Conservation (phyloP, 1,140 invertebrate species). For the Paramacrobiotus metropolitanus region DNA sequence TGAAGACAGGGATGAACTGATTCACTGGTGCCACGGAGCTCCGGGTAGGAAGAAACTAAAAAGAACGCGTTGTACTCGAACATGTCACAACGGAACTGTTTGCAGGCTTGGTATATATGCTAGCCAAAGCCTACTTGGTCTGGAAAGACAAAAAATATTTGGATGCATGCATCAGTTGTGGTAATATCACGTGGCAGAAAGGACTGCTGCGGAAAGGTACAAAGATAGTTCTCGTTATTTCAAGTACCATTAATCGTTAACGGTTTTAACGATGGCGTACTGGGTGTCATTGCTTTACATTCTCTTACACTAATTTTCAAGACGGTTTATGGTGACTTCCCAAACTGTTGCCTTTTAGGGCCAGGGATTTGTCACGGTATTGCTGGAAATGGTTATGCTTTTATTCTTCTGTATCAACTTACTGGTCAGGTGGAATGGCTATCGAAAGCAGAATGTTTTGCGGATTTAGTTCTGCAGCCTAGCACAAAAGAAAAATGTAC, state of each 20-base stretch:
- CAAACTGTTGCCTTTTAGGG: conserved; percentile 4
- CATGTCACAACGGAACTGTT: conserved; percentile 4
- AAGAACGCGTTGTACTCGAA: neutral
- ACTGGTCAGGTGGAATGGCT: conserved; percentile 44
- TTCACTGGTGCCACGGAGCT: conserved; percentile 73
- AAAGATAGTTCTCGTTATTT: too few relatives aligned
- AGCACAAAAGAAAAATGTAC: conserved; percentile 25
- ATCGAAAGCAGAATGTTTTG: conserved; percentile 46
- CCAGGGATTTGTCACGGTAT: conserved; percentile 53
- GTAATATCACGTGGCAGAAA: conserved; percentile 49
- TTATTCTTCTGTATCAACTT: conserved; percentile 47
- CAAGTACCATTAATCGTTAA: too few relatives aligned
- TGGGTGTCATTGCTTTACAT: too few relatives aligned
- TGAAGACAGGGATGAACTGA: conserved; percentile 37
- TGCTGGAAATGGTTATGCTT: conserved; percentile 59
- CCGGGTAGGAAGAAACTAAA: conserved; percentile 27
- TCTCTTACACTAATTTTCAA: too few relatives aligned
- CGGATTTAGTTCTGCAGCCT: conserved; percentile 38
- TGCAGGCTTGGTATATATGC: conserved; percentile 43
- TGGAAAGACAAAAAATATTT: conserved; percentile 50
- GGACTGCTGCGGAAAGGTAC: conserved; percentile 57
- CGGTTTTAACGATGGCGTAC: too few relatives aligned
- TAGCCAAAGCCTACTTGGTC: conserved; percentile 50
- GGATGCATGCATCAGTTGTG: conserved; percentile 37
- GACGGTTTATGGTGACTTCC: too few relatives aligned